A percentile compares a stretch with the other conserved stretches of the same genome.
Conservation (phyloP, 2,888 invertebrate genomes). For the Balanococcus diminutus region DNA sequence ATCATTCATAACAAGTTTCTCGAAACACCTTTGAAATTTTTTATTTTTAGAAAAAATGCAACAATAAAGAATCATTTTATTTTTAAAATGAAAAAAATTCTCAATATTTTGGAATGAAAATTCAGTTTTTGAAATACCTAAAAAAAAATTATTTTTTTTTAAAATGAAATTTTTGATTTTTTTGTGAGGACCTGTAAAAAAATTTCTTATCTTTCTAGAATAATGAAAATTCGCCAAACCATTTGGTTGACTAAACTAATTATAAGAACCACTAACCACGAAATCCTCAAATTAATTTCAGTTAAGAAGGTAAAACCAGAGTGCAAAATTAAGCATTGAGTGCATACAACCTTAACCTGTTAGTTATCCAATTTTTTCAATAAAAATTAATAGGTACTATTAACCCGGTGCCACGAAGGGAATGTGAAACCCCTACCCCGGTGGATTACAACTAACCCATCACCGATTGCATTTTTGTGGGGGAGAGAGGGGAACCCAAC, state of each 20-base stretch:
- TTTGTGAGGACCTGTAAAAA: too few species aligned
- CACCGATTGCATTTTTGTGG: background rate
- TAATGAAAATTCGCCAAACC: background rate
- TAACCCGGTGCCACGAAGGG: background rate
- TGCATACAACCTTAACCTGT: background rate
- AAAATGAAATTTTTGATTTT: too few species aligned
- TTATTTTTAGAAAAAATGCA: too few species aligned
- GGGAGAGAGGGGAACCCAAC: background rate
- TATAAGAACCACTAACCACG: background rate
- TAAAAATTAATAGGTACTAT: too few species aligned
- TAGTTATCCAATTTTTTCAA: background rate
- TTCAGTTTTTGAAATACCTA: too few species aligned
- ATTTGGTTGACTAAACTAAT: background rate
- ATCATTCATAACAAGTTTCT: too few species aligned
- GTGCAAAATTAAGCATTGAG: background rate
- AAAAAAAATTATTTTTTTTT: too few species aligned
- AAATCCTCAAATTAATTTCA: background rate
- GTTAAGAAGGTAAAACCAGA: background rate
- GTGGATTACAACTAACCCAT: slow-evolving; percentile 18
- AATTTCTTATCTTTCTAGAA: too few species aligned
- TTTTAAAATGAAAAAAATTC: too few species aligned
- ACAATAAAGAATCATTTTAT: too few species aligned
- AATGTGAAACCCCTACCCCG: background rate
- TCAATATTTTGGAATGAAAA: too few species aligned
- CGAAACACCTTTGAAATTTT: too few species aligned